A percentile compares a stretch with the other conserved stretches of the same genome.
phyloP scores from a whole-genome alignment of 2,797 vertebrate species.

The Ptychobarbus kaznakovi region DNA sequence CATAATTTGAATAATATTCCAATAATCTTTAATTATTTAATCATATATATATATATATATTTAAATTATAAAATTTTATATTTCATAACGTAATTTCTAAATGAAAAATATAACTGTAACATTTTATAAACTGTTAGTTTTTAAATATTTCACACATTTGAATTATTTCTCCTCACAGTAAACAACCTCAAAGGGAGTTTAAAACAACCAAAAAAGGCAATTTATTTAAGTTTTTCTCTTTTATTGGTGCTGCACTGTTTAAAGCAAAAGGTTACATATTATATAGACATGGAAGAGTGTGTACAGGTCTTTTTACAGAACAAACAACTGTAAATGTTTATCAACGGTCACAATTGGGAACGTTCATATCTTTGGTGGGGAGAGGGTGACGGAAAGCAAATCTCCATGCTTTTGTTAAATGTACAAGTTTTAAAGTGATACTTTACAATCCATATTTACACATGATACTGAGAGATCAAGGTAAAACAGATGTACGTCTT shows the following conservation, averaged over 20 bases:
- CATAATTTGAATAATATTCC: not conserved
- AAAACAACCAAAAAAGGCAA: not conserved
- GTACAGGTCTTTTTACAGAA: slow-evolving; percentile 61
- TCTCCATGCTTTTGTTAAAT: slow-evolving; percentile 67
- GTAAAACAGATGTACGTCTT: slow-evolving; percentile 65
- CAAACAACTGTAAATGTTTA: slow-evolving; percentile 67
- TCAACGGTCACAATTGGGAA: slow-evolving; percentile 65
- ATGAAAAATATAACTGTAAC: not conserved
- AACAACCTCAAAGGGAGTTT: not conserved
- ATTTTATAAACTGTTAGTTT: not conserved
- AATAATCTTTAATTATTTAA: not conserved
- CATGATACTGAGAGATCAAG: slow-evolving; percentile 71
- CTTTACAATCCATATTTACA: slow-evolving; percentile 81
- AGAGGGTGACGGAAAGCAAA: slow-evolving; percentile 62
- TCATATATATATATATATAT: too few relatives aligned
- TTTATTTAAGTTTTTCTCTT: not conserved
- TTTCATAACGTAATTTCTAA: too few relatives aligned
- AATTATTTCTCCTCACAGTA: not conserved
- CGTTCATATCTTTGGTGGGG: slow-evolving; percentile 73
- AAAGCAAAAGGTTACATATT: slow-evolving; percentile 68
- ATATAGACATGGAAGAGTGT: slow-evolving; percentile 66
- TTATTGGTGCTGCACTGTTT: slow-evolving; percentile 59
- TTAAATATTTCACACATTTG: not conserved
- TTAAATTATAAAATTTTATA: not conserved
- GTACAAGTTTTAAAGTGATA: slow-evolving; percentile 82